Conservation (phyloP, 2,797 vertebrate genomes). For the Eulemur coronatus region DNA sequence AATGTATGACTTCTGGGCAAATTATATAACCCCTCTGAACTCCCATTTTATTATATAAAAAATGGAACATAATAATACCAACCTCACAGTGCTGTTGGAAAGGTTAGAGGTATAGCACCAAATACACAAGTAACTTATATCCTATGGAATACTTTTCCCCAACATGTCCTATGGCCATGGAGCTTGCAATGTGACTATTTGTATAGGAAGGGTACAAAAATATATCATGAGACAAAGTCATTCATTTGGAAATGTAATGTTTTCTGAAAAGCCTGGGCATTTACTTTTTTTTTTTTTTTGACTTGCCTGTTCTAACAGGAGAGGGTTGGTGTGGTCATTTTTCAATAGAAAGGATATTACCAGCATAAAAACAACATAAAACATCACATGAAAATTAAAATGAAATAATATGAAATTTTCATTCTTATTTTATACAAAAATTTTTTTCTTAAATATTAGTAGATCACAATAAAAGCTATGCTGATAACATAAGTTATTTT, state of each 20-base stretch:
- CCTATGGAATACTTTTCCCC: not conserved
- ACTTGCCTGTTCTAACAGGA: not conserved
- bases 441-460: not conserved
- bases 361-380: not conserved
- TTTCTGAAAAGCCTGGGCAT: not conserved
- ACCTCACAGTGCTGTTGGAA: not conserved
- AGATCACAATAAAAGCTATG: not conserved
- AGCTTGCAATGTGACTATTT: not conserved
- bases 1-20: not conserved
- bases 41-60: not conserved
- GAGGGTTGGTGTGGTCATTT: not conserved
- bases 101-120: not conserved
- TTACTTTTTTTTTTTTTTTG: not conserved
- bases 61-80: not conserved
- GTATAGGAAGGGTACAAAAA: not conserved
- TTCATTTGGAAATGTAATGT: not conserved
- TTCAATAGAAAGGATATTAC: not conserved
- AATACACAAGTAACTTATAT: not conserved
- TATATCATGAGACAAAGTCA: not conserved
- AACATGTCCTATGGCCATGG: not conserved
- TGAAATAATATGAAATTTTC: conserved; percentile 6
- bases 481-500: not conserved
- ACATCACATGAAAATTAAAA: not conserved
- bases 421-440: not conserved
- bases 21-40: not conserved